Evolutionary conservation across 2,888 invertebrate species (phyloP), one percentile per base, ranked within the genome.

Genomic region (Sarcophaga variegata): DNA sequence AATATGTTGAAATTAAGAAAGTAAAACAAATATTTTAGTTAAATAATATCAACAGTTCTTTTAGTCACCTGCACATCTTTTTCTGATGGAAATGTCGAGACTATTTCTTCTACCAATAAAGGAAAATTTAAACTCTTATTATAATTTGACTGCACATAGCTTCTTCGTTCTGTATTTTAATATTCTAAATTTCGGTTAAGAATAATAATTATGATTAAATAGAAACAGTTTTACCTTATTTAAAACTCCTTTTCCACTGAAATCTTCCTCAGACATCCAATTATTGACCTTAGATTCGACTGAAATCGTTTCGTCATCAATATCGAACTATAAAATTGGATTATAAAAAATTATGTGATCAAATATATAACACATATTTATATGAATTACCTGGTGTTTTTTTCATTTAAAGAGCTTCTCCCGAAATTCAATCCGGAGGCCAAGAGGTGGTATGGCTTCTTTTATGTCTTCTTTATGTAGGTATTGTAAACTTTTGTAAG

Each of bases 41-140:
- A 62, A 45, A 60, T 74, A 71, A 71, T 49, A 49, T 20, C 20
- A 22, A 25, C 3, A 54, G 8, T 22, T n/a, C 49, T 54, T 22
- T 74, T 74, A 60, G n/a, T 62, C 45, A 74, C 74, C 74, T 63
- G 62, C 1, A 63, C 45, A 25, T n/a, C 63, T 63, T 74, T 47
- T 74, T 63, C 37, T 22, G 22, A 22, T 22, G 22, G 22, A 22
- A 22, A 22, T 22, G 1, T 22, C 22, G 22, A 22, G 22, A 22
- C 22, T 22, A 22, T 22, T 22, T 22, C 22, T 22, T 22, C 1
- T 22, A 22, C 22, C 22, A 22, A 22, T 22, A 22, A 22, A 22
- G 22, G 22, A 22, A 22, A 22, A 22, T 22, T 1, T 22, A 1
- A 22, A 22, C 22, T 22, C 22, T 22, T 22, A 22, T 22, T 22